Evolutionary conservation across 1,140 invertebrate species (phyloP).

Genomic region (Tetragnatha versicolor): DNA sequence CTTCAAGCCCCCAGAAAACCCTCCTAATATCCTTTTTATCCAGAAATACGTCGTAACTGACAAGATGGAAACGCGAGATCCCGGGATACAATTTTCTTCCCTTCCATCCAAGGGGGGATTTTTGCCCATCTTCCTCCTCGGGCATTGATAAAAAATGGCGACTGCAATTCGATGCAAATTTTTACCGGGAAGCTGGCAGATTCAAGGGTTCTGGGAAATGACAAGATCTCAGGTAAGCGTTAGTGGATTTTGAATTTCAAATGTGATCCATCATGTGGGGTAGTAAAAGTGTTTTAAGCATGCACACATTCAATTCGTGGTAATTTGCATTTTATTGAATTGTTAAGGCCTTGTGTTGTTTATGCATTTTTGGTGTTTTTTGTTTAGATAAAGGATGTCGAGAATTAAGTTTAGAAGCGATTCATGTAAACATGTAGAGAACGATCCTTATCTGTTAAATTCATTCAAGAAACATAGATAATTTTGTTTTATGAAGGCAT

Average conservation of each 20-base stretch:
- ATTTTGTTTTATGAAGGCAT: too few species aligned
- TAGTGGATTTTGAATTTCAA: constrained; percentile 19
- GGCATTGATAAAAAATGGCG: neutral
- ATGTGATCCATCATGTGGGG: too few species aligned
- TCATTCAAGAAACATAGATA: too few species aligned
- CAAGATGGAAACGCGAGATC: constrained; percentile 27
- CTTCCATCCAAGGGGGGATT: neutral
- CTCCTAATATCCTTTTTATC: neutral
- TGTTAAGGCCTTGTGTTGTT: too few species aligned
- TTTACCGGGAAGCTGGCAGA: neutral
- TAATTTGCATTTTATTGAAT: too few species aligned
- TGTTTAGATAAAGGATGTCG: too few species aligned
- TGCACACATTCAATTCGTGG: too few species aligned
- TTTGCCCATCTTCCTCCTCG: neutral
- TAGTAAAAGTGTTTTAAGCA: too few species aligned
- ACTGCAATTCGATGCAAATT: constrained; percentile 26
- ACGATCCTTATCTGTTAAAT: too few species aligned
- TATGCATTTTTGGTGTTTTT: too few species aligned
- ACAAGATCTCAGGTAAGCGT: neutral
- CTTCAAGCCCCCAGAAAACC: neutral
- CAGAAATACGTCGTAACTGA: constrained; percentile 11
- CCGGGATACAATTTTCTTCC: neutral
- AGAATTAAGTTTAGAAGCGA: too few species aligned
- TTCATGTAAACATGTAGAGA: too few species aligned
- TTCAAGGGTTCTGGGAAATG: neutral